Evolutionary conservation across 53 echinoderm and acorn worm genomes (phyloP).

Genomic region (Mesocentrotus franciscanus): DNA sequence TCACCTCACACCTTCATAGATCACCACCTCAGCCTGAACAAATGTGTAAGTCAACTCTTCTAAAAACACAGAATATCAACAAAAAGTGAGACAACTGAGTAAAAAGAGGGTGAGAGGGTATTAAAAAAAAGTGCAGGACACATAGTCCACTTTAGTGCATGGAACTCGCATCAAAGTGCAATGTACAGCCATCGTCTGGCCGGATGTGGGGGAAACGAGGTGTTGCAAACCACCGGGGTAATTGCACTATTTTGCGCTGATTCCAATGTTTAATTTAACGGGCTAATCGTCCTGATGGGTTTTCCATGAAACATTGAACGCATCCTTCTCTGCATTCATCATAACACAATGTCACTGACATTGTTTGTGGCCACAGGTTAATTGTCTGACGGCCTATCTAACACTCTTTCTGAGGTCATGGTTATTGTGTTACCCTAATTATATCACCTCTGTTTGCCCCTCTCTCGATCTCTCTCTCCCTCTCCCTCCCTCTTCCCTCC

Average conservation of each 20-base stretch:
- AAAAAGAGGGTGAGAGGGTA: constrained; percentile 23
- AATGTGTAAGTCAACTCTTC: constrained; percentile 58
- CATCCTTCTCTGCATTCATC: constrained; percentile 15
- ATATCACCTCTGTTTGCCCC: background rate
- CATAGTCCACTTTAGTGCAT: constrained; percentile 48
- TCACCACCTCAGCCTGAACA: constrained; percentile 43
- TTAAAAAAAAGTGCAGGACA: constrained; percentile 53
- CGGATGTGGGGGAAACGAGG: constrained; percentile 59
- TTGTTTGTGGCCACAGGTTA: constrained; percentile 12
- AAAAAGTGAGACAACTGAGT: constrained; percentile 44
- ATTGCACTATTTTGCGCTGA: constrained; percentile 67
- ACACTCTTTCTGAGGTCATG: constrained; percentile 5
- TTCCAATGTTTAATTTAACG: constrained; percentile 65
- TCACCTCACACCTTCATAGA: constrained; percentile 33
- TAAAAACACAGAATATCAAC: constrained; percentile 46
- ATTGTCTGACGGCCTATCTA: constrained; percentile 14
- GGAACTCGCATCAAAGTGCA: constrained; percentile 61
- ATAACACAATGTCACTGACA: constrained; percentile 50
- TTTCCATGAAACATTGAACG: constrained; percentile 66
- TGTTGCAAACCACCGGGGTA: constrained; percentile 65
- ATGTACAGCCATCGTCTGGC: constrained; percentile 38
- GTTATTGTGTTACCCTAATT: constrained; percentile 18
- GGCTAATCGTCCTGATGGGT: constrained; percentile 66
- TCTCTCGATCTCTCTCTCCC: background rate
- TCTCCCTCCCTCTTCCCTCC: too few species aligned